Percentiles rank a stretch among this genome's conserved stretches.
Evolutionary conservation across 2,113 vertebrate genomes (phyloP).

Genomic region (Sciurus niger): DNA sequence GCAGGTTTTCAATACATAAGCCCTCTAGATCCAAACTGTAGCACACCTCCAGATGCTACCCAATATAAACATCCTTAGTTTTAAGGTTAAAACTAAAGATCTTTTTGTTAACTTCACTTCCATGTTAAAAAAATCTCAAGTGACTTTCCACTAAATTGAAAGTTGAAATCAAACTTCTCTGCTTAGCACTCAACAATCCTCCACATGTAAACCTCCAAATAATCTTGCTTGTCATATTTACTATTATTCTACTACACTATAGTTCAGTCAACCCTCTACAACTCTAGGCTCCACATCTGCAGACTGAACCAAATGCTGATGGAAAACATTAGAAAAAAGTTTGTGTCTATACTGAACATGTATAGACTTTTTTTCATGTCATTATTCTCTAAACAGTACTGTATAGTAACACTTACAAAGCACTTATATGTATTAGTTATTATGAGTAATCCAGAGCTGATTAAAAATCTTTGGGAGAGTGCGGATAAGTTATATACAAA

Average conservation of each 20-base stretch:
- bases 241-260: not conserved
- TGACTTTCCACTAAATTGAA: not conserved
- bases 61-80: not conserved
- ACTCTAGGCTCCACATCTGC: not conserved
- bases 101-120: not conserved
- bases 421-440: not conserved
- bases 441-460: not conserved
- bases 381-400: not conserved
- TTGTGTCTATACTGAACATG: not conserved
- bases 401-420: not conserved
- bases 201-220: not conserved
- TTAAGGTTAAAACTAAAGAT: not conserved
- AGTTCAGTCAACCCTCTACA: not conserved
- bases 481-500: not conserved
- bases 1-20: not conserved
- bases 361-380: not conserved
- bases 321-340: not conserved
- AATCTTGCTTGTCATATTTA: not conserved
- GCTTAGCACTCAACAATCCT: not conserved
- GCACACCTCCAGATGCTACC: not conserved
- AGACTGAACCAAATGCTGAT: not conserved
- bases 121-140: not conserved
- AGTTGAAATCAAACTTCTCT: not conserved
- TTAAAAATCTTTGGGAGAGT: not conserved
- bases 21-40: not conserved